Base-by-base conservation (phyloP, 2,888 invertebrate genomes). In the Plutella xylostella region DNA sequence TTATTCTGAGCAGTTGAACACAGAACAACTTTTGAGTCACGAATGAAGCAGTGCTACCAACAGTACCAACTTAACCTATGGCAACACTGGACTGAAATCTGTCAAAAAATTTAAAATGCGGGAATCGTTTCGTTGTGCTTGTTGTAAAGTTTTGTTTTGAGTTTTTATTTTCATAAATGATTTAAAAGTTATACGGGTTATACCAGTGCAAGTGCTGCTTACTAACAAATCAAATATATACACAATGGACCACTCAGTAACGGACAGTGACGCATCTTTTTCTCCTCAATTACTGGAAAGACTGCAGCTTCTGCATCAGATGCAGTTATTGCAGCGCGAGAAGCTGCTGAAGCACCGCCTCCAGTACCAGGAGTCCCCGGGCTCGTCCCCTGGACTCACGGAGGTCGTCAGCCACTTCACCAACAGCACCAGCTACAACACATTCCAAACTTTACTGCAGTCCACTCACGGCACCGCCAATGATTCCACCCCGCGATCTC, bases 351-450 rank as follows among this genome's bases (percentile, higher is more conserved):
- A 77, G 62, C 80, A 82, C 49, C 67, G 67, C 22, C 62, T 72
- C 49, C 62, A 74, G 37, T 76, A 72, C 46, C 65, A 71, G 52
- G 72, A 72, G 47, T 64, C 64, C 18, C 57, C 74, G 35, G 74
- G 73, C 60, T 66, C 60, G 44, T 67, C 76, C 3, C 68, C 74
- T 9, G 69, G 63, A 51, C 55, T 73, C 15, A 79, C 79, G 12
- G 82, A 82, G 66, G 67, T 83, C 30, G 71, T 80, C 12, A 79
- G 79, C 52, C 79, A 82, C 49, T 80, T 83, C 48, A 78, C 69
- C 51, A 74, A 65, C 43, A 77, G 68, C 42, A 78, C 80, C 5
- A 78, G 76, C 56, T 82, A 80, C 48, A 78, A 77, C 46, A 78
- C 80, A 17, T 80, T 83, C 57, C 69, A 66, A 15, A 78, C 75